These are phyloP conservation scores for Mallotus villosus DNA, from an alignment of 2,797 vertebrate species.

Conservation along the genomic window DNA sequence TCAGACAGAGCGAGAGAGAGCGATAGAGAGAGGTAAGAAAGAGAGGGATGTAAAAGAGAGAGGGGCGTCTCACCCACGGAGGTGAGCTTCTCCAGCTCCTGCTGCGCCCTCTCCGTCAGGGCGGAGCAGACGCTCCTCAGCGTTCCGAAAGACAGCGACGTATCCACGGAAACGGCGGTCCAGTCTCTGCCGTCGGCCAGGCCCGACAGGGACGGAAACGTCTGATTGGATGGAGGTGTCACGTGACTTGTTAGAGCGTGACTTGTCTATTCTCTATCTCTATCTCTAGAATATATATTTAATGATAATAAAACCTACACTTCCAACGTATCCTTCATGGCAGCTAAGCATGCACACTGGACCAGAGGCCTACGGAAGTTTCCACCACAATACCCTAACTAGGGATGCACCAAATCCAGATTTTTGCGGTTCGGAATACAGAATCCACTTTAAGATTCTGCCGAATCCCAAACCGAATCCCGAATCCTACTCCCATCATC, in stretches of 20 bases:
- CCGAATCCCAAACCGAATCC: too few species aligned
- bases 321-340: not conserved
- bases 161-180: slow-evolving; percentile 48
- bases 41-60: not conserved
- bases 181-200: slow-evolving; percentile 24
- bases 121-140: slow-evolving; percentile 28
- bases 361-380: too few species aligned
- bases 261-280: too few species aligned
- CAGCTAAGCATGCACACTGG: not conserved
- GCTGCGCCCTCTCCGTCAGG: slow-evolving; percentile 48
- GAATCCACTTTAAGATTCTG: too few species aligned
- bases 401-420: too few species aligned
- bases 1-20: not conserved
- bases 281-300: not conserved
- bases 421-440: too few species aligned
- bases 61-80: slow-evolving; percentile 47
- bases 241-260: not conserved
- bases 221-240: slow-evolving; percentile 34
- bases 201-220: slow-evolving; percentile 34
- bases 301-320: not conserved
- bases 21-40: not conserved
- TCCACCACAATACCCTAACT: not conserved
- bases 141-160: slow-evolving; percentile 55
- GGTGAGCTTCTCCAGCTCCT: slow-evolving; percentile 52
- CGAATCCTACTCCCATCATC: too few species aligned